Conservation (phyloP, 2,888 invertebrate species). For the Drosophila peninsularis region DNA sequence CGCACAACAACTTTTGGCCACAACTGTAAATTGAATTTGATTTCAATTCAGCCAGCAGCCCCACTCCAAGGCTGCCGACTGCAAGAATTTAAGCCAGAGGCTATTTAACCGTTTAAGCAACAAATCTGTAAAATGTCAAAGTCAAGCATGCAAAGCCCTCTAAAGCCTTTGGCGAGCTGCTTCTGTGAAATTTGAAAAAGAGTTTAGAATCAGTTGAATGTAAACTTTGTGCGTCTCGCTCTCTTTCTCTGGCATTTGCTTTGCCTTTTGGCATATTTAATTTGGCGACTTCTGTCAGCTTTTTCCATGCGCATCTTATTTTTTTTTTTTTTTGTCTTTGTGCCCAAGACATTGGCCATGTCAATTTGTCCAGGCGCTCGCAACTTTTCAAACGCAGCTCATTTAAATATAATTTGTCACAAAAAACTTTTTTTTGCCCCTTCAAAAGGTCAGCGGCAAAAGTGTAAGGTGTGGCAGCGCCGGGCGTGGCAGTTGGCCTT, state of each 20-base stretch:
- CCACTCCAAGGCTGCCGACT: background rate
- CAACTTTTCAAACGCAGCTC: constrained; percentile 76
- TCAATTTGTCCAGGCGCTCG: constrained; percentile 50
- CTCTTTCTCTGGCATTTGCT: constrained; percentile 43
- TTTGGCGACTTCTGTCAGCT: constrained; percentile 64
- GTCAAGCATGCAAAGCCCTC: constrained; percentile 6
- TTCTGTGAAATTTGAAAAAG: constrained; percentile 35
- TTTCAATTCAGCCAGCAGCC: constrained; percentile 43
- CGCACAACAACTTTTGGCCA: constrained; percentile 61
- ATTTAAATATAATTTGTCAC: constrained; percentile 77
- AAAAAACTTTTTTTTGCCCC: constrained; percentile 36
- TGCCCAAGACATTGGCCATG: constrained; percentile 52
- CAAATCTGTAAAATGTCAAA: constrained; percentile 53
- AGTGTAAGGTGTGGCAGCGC: background rate
- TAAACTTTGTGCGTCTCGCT: constrained; percentile 57
- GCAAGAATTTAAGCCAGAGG: constrained; percentile 43
- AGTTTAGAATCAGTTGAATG: constrained; percentile 53
- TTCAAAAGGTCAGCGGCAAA: constrained; percentile 20
- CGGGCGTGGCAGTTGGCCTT: background rate
- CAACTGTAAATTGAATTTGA: constrained; percentile 65
- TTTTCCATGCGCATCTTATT: constrained; percentile 11
- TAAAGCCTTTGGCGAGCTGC: constrained; percentile 3
- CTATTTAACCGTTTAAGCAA: constrained; percentile 57
- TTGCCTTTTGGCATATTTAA: constrained; percentile 74
- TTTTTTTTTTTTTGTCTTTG: too few relatives aligned